phyloP scores from a whole-genome alignment of 2,113 vertebrate genomes.

The Oreamnos americanus region DNA sequence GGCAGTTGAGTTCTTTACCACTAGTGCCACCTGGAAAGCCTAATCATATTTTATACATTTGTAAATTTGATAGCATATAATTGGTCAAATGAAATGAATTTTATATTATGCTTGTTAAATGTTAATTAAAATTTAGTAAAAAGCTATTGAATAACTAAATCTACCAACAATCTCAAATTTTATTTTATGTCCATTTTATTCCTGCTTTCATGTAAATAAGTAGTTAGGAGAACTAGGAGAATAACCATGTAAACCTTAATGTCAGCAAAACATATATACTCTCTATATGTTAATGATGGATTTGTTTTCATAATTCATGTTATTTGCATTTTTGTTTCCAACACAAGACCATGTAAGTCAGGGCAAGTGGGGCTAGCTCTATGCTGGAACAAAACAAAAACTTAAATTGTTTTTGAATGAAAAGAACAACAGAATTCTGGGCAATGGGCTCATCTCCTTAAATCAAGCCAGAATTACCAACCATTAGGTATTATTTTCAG shows the following conservation, averaged over 20 bases:
- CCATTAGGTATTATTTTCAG: not conserved
- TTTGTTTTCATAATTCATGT: not conserved
- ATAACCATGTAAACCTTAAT: not conserved
- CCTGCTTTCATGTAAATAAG: not conserved
- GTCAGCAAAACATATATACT: rapidly evolving
- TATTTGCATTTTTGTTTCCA: not conserved
- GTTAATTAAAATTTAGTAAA: constrained; percentile 13
- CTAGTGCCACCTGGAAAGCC: not conserved
- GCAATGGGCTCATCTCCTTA: not conserved
- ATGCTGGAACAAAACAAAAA: not conserved
- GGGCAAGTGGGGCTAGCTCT: not conserved
- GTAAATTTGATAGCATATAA: not conserved
- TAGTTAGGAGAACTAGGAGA: not conserved
- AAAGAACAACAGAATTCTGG: not conserved
- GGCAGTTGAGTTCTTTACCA: not conserved
- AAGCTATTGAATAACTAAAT: not conserved
- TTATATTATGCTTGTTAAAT: not conserved
- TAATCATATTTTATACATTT: not conserved
- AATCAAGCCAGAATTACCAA: not conserved
- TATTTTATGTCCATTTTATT: not conserved
- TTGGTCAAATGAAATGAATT: not conserved
- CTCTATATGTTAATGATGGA: not conserved
- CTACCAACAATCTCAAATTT: not conserved
- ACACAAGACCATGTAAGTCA: not conserved
- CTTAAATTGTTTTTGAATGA: not conserved